Percentiles rank a stretch among this genome's conserved stretches.
phyloP scores from a whole-genome alignment of 2,888 invertebrate species.

The Drosophila algonquin region DNA sequence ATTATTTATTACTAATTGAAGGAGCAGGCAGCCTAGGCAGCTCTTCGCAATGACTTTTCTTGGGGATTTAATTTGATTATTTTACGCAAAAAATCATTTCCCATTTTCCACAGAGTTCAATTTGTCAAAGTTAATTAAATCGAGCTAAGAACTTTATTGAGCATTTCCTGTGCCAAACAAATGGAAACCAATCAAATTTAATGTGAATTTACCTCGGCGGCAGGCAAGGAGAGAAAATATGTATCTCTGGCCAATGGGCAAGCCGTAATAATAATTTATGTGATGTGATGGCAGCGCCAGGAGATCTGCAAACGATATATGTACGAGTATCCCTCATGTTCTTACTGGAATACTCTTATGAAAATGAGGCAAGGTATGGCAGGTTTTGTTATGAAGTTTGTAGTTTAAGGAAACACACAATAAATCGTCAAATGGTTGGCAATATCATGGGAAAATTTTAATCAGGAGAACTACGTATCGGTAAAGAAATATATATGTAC shows the following conservation, averaged over 20 bases:
- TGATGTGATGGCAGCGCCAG: constrained; percentile 54
- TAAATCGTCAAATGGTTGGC: not conserved
- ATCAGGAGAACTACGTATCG: too few species aligned
- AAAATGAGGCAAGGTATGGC: not conserved
- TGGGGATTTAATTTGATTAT: constrained; percentile 35
- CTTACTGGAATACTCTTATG: not conserved
- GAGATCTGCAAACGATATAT: constrained; percentile 63
- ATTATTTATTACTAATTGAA: constrained; percentile 61
- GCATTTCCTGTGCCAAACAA: constrained; percentile 51
- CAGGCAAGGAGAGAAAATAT: constrained; percentile 12
- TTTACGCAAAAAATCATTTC: constrained; percentile 31
- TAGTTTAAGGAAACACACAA: not conserved
- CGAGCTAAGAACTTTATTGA: constrained; percentile 49
- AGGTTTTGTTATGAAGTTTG: not conserved
- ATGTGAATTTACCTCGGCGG: constrained; percentile 33
- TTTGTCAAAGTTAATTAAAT: constrained; percentile 57
- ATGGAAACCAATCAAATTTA: constrained; percentile 63
- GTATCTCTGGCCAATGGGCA: constrained; percentile 43
- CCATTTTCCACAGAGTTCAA: constrained; percentile 42
- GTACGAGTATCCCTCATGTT: constrained; percentile 15
- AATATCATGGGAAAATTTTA: not conserved
- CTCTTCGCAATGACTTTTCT: constrained; percentile 25
- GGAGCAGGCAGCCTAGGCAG: not conserved
- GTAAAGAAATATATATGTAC: too few species aligned
- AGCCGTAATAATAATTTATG: constrained; percentile 70